Percentiles rank a stretch among this genome's conserved stretches.
These are phyloP conservation scores for Gymnocheta viridis DNA, from an alignment of 2,888 invertebrate genomes.

Conservation along the genomic window DNA sequence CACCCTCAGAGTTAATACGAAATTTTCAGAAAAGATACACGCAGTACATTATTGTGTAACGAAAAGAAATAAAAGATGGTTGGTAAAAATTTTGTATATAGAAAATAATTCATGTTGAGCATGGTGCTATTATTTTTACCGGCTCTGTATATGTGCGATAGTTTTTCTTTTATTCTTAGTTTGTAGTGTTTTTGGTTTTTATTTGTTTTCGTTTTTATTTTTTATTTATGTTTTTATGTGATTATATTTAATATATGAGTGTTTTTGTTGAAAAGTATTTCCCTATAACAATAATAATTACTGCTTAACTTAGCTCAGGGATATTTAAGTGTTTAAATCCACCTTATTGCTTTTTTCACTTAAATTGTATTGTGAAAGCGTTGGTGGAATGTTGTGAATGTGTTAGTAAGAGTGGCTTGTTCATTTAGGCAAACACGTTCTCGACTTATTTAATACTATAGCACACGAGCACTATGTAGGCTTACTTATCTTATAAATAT, in stretches of 20 bases:
- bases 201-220: slow-evolving; percentile 8
- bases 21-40: too few species aligned
- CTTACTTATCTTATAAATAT: slow-evolving; percentile 3
- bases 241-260: slow-evolving; percentile 6
- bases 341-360: slow-evolving; percentile 59
- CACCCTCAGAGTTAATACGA: too few species aligned
- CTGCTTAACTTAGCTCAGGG: slow-evolving; percentile 43
- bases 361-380: slow-evolving; percentile 1
- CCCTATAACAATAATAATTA: slow-evolving; percentile 39
- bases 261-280: slow-evolving; percentile 16
- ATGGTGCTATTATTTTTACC: too few species aligned
- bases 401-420: background rate
- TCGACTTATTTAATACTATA: background rate
- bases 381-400: background rate
- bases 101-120: too few species aligned
- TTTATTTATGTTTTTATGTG: slow-evolving; percentile 39
- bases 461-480: background rate
- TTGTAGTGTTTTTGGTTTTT: slow-evolving; percentile 23
- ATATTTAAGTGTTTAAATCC: slow-evolving; percentile 55
- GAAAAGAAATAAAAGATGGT: too few species aligned
- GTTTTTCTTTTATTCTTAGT: slow-evolving; percentile 5
- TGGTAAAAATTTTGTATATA: too few species aligned
- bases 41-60: too few species aligned
- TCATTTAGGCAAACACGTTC: slow-evolving; percentile 23
- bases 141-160: too few species aligned